Evolutionary conservation across 2,797 vertebrate genomes (phyloP), one percentile per base, ranked within the genome.

Genomic region (Spea hammondii): DNA sequence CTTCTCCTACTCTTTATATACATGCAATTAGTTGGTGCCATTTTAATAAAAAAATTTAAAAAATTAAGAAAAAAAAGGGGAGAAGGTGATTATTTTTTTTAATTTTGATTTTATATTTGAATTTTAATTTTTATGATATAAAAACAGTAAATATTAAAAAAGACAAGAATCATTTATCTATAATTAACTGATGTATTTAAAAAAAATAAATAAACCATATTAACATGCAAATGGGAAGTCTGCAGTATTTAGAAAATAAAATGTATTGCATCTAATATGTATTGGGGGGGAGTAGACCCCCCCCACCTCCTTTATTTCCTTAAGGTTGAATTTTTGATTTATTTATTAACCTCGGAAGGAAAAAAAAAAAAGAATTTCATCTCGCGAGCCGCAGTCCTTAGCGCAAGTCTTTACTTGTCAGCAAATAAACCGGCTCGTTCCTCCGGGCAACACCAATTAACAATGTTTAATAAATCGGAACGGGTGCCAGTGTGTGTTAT

Each of bases 371-470:
- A 85, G 71, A 81, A 82, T 80, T 85, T 79, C 70, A 84, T 65
- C 47, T 68, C 76, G 65, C 49, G 53, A 65, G 49, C 48, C 64
- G 55, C 48, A 65, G 53, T 76, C 68, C 85, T 76, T 80, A 79
- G 76, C 73, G 72, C 82, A 78, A 85, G 85, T 59, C 83, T 79
- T 82, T 74, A 66, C 85, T 85, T 66, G 85, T 54, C 77, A 79
- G 66, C 64, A 70, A 83, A 65, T 73, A 50, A 62, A 83, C 55
- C 78, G 79, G 12, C 55, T 51, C 71, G 74, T 50, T 80, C 84
- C 82, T 87, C 83, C 86, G 71, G 75, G 80, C 79, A 86, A 79
- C 81, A 85, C 70, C 85, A 89, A 83, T 87, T 86, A 88, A 85
- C 84, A 83, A 84, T 0, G 84, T 85, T 85, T 84, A 88, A 81